Conservation (phyloP, 2,888 invertebrate species). For the Drosophila neonasuta region DNA sequence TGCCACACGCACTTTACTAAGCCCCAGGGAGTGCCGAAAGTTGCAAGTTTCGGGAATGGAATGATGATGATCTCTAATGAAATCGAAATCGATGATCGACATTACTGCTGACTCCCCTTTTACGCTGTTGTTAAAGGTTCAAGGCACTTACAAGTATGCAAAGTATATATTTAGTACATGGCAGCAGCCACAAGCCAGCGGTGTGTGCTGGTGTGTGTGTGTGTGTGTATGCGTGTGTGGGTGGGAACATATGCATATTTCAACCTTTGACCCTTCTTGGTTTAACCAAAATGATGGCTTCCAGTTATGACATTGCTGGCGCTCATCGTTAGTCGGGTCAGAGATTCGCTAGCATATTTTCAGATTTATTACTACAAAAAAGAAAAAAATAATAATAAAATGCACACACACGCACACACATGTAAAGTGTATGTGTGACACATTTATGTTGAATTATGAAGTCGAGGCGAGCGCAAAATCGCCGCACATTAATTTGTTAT, state of each 20-base stretch:
- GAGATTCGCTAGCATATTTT: slow-evolving; percentile 18
- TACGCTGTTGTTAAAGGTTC: too few relatives aligned
- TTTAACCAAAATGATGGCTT: slow-evolving; percentile 14
- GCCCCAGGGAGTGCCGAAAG: slow-evolving; percentile 11
- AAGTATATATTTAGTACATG: not conserved
- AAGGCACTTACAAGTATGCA: not conserved
- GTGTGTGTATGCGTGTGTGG: not conserved
- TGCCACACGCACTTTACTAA: slow-evolving; percentile 45
- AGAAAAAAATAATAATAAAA: not conserved
- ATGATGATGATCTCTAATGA: not conserved
- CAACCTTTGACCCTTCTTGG: slow-evolving; percentile 37
- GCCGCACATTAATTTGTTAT: not conserved
- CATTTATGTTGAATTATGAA: not conserved
- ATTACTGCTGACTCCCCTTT: not conserved
- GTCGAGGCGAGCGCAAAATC: not conserved
- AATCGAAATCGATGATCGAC: not conserved
- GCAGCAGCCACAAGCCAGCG: not conserved
- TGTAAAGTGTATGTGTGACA: not conserved
- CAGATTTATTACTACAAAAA: slow-evolving; percentile 4
- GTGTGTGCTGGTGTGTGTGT: not conserved
- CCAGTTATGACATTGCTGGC: slow-evolving; percentile 18
- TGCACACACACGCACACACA: slow-evolving; percentile 1
- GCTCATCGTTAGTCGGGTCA: slow-evolving; percentile 24
- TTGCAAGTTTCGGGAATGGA: not conserved
- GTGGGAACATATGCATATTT: slow-evolving; percentile 39